These are phyloP conservation scores for Aquatica leii DNA, from an alignment of 2,888 invertebrate species.

Conservation along the genomic window DNA sequence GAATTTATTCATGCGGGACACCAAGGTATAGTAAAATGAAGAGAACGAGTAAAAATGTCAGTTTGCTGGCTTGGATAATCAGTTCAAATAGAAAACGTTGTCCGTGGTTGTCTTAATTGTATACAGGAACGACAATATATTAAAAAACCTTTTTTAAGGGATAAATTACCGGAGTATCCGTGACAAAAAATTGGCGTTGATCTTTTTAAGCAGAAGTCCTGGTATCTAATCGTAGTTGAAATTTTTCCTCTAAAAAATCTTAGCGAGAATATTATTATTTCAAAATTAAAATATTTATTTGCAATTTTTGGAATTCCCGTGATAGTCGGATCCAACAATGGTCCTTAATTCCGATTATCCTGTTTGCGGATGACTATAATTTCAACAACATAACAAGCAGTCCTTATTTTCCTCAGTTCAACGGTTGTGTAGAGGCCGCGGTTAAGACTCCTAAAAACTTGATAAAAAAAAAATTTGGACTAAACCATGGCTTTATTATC, in stretches of 20 bases:
- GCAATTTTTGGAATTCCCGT: slow-evolving; percentile 37
- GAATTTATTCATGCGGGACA: slow-evolving; percentile 44
- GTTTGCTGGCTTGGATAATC: slow-evolving; percentile 41
- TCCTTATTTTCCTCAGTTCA: slow-evolving; percentile 32
- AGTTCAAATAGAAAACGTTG: slow-evolving; percentile 6
- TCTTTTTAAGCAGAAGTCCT: slow-evolving; percentile 19
- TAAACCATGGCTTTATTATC: slow-evolving; percentile 20
- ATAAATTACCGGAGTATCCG: slow-evolving; percentile 29
- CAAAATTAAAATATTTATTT: slow-evolving; percentile 26
- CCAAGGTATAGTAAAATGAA: slow-evolving; percentile 43
- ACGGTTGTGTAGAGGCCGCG: slow-evolving; percentile 27
- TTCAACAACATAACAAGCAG: slow-evolving; percentile 34
- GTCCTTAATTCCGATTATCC: slow-evolving; percentile 5
- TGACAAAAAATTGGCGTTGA: slow-evolving; percentile 40
- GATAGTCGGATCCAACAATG: slow-evolving; percentile 30
- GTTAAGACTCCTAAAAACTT: slow-evolving; percentile 28
- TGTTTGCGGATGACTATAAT: slow-evolving; percentile 17
- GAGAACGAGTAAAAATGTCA: slow-evolving; percentile 38
- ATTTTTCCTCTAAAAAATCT: slow-evolving; percentile 8
- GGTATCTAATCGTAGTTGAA: slow-evolving; percentile 19
- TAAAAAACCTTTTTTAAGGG: slow-evolving; percentile 12
- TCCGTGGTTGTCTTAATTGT: slow-evolving; percentile 4
- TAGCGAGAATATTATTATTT: slow-evolving; percentile 17
- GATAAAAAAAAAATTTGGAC: slow-evolving; percentile 19
- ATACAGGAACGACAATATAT: neutral